Percentiles rank a stretch among this genome's conserved stretches.
phyloP scores from a whole-genome alignment of 2,888 invertebrate genomes.

The Pseudolycoriella hygida region DNA sequence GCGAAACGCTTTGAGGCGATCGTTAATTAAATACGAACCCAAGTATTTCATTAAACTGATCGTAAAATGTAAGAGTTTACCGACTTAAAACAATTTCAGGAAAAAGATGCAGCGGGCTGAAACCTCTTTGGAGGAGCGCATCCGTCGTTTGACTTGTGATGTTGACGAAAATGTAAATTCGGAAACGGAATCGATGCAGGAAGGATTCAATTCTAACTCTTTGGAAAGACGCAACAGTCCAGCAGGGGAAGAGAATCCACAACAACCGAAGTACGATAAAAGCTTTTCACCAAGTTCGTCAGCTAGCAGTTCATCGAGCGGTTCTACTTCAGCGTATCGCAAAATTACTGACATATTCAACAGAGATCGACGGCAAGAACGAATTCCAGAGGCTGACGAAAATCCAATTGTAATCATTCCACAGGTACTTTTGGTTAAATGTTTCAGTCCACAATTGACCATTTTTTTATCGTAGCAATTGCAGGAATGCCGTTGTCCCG shows the following conservation, averaged over 20 bases:
- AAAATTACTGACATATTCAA: constrained; percentile 31
- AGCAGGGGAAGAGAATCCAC: constrained; percentile 41
- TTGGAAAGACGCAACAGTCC: constrained; percentile 42
- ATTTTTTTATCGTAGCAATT: constrained; percentile 3
- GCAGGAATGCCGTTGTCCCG: constrained; percentile 28
- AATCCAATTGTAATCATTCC: constrained; percentile 30
- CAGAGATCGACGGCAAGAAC: constrained; percentile 28
- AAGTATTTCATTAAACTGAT: constrained; percentile 16
- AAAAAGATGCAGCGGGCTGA: constrained; percentile 33
- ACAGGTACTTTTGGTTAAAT: constrained; percentile 17
- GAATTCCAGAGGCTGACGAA: constrained; percentile 29
- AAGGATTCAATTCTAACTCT: constrained; percentile 18
- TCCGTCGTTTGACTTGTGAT: constrained; percentile 70
- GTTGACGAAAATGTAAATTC: constrained; percentile 47
- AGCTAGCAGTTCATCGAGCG: constrained; percentile 36
- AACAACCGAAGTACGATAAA: constrained; percentile 34
- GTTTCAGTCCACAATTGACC: not conserved
- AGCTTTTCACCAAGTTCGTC: constrained; percentile 40
- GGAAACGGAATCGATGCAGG: constrained; percentile 11
- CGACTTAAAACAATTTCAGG: too few species aligned
- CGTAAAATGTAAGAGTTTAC: too few species aligned
- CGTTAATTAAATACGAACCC: constrained; percentile 51
- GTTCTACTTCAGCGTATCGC: constrained; percentile 44
- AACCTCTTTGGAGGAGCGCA: constrained; percentile 68
- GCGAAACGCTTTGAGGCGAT: constrained; percentile 63